Evolutionary conservation across 2,888 invertebrate genomes (phyloP).

Genomic region (Orthonevra nobilis): DNA sequence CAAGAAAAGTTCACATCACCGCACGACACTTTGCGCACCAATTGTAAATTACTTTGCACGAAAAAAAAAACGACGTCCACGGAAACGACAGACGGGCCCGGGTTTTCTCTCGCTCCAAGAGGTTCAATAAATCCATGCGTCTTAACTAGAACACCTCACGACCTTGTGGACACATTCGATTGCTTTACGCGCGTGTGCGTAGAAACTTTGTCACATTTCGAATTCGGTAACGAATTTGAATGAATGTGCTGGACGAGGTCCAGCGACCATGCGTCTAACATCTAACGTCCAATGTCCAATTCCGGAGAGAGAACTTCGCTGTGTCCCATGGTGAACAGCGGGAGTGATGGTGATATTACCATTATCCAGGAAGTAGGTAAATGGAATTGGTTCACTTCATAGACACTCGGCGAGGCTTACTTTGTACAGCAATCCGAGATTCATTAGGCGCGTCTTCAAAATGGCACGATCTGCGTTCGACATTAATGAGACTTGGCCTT

Average conservation of each 20-base stretch:
- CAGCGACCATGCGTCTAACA: too few relatives aligned
- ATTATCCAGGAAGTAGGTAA: slow-evolving; percentile 61
- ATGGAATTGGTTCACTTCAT: too few relatives aligned
- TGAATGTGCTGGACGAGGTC: not conserved
- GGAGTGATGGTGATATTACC: slow-evolving; percentile 46
- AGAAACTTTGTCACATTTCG: slow-evolving; percentile 52
- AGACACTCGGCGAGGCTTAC: too few relatives aligned
- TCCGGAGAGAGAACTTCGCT: too few relatives aligned
- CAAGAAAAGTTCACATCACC: slow-evolving; percentile 59
- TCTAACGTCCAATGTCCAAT: too few relatives aligned
- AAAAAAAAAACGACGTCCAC: slow-evolving; percentile 36
- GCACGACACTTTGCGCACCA: slow-evolving; percentile 51
- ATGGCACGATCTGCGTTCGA: slow-evolving; percentile 52
- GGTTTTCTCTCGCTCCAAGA: slow-evolving; percentile 25
- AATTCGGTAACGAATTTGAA: slow-evolving; percentile 56
- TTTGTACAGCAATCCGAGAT: slow-evolving; percentile 21
- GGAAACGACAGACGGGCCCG: slow-evolving; percentile 20
- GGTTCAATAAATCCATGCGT: slow-evolving; percentile 35
- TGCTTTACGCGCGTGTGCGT: slow-evolving; percentile 38
- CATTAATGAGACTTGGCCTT: slow-evolving; percentile 57
- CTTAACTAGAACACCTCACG: slow-evolving; percentile 59
- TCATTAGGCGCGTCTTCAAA: slow-evolving; percentile 51
- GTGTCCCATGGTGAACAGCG: slow-evolving; percentile 55
- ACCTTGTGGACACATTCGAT: slow-evolving; percentile 64
- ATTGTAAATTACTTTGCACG: slow-evolving; percentile 48